Conservation (phyloP, 2,888 invertebrate genomes). For the Conus canariensis region DNA sequence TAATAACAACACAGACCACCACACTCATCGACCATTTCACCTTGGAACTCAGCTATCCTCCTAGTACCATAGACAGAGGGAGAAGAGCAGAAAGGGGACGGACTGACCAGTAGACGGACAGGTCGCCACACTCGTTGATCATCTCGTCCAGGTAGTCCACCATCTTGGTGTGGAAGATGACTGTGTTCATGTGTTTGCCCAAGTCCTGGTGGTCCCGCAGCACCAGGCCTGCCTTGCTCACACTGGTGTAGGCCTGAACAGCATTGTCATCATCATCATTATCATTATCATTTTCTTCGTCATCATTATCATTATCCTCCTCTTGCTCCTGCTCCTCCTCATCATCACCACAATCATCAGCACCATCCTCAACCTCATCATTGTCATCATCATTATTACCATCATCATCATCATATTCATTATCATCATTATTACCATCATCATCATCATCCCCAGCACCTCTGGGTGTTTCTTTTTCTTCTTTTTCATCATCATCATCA, state of each 20-base stretch:
- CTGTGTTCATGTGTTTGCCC: constrained; percentile 94
- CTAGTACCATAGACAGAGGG: too few relatives aligned
- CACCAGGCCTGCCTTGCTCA: constrained; percentile 87
- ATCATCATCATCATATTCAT: too few relatives aligned
- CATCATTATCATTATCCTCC: not conserved
- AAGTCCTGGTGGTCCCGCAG: constrained; percentile 91
- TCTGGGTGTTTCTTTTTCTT: too few relatives aligned
- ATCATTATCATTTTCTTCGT: not conserved
- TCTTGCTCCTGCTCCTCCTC: too few relatives aligned
- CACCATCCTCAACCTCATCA: too few relatives aligned
- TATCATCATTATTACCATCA: not conserved
- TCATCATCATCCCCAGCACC: too few relatives aligned
- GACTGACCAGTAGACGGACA: constrained; percentile 93
- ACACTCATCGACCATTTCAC: too few relatives aligned
- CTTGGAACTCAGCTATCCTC: too few relatives aligned
- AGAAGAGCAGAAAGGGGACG: not conserved
- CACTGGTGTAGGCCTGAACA: constrained; percentile 86
- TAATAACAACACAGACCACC: too few relatives aligned
- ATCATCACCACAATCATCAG: too few relatives aligned
- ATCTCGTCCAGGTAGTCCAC: constrained; percentile 98
- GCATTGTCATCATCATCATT: not conserved
- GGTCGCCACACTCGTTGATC: constrained; percentile 96
- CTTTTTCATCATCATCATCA: too few relatives aligned
- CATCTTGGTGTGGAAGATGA: constrained; percentile 98
- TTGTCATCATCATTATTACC: too few relatives aligned